These are phyloP conservation scores for Syngnathus scovelli DNA, from an alignment of 2,113 vertebrate genomes.

Conservation along the genomic window DNA sequence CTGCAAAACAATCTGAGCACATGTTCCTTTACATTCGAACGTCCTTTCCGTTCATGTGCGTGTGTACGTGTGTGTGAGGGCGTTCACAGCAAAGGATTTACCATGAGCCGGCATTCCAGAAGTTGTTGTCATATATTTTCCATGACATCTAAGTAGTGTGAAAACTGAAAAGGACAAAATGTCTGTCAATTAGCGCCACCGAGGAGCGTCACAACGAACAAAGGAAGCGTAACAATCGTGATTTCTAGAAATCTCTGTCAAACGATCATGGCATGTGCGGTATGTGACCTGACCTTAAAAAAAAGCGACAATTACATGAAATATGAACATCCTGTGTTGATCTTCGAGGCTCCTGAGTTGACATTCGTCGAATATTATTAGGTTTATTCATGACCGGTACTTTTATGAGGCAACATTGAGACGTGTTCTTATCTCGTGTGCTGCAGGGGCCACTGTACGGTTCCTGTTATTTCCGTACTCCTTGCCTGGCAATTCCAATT, in stretches of 20 bases:
- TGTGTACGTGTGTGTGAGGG: not conserved
- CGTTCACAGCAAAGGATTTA: constrained; percentile 9
- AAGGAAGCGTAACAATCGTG: not conserved
- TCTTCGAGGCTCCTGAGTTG: not conserved
- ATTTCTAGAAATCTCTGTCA: too few species aligned
- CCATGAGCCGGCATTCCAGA: constrained; percentile 36
- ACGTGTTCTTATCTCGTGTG: constrained; percentile 63
- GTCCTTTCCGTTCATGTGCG: not conserved
- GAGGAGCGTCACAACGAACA: constrained; percentile 3
- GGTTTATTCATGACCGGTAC: constrained; percentile 26
- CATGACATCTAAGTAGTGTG: constrained; percentile 27
- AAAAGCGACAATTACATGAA: not conserved
- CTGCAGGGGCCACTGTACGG: constrained; percentile 59
- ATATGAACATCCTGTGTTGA: not conserved
- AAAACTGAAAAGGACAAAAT: constrained; percentile 1
- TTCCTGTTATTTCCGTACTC: constrained; percentile 71
- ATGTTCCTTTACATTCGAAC: not conserved
- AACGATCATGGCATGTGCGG: too few species aligned
- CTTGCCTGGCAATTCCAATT: constrained; percentile 43
- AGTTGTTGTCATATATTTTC: constrained; percentile 27
- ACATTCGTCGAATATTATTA: constrained; percentile 17
- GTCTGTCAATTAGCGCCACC: constrained; percentile 17
- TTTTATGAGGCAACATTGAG: constrained; percentile 32
- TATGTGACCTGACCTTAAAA: too few species aligned
- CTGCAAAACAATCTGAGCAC: not conserved